phyloP scores from a whole-genome alignment of 2,888 invertebrate genomes.

The Sthenelais limicola region DNA sequence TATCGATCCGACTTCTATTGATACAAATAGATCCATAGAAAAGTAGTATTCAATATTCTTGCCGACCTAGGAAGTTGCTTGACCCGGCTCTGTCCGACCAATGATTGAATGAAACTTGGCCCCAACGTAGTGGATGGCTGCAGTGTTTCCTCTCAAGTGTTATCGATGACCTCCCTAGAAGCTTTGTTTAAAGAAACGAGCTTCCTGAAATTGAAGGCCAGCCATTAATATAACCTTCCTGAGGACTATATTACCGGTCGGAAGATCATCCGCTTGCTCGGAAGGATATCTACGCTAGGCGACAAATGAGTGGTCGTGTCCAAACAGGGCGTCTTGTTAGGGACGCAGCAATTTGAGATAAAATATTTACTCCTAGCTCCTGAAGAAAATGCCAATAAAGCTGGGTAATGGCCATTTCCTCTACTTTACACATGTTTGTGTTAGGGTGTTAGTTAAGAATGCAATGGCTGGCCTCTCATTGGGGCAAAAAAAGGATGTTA shows the following conservation, averaged over 20 bases:
- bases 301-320: conserved; percentile 27
- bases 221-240: conserved; percentile 35
- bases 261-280: conserved; percentile 17
- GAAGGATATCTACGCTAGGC: conserved; percentile 32
- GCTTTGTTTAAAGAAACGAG: conserved; percentile 17
- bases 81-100: neutral
- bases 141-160: neutral
- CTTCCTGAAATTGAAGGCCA: conserved; percentile 34
- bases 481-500: no score
- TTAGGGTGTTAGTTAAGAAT: no score
- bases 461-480: no score
- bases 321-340: conserved; percentile 9
- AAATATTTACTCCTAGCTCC: conserved; percentile 20
- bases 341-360: neutral
- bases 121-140: no score
- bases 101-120: neutral
- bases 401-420: no score
- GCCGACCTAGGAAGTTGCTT: neutral
- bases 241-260: conserved; percentile 28
- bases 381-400: no score
- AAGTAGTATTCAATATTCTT: no score
- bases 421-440: no score
- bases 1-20: no score
- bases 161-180: conserved; percentile 14
- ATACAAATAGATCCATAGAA: no score